Percentiles rank a stretch among this genome's conserved stretches.
Evolutionary conservation across 1,140 invertebrate genomes (phyloP).

Genomic region (Sipha flava): DNA sequence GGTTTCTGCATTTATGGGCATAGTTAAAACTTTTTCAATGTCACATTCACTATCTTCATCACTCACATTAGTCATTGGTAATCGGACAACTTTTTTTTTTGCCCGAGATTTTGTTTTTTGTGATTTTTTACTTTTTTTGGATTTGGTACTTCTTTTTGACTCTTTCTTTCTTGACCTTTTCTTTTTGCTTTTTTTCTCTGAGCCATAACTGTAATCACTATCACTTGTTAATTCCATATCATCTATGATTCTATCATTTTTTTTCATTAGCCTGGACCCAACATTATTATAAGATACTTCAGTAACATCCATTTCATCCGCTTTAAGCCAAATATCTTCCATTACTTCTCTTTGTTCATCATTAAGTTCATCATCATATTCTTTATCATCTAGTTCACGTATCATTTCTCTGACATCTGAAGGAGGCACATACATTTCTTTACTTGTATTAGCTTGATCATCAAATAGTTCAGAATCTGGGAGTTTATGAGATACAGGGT

Average conservation of each 20-base stretch:
- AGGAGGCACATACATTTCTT: conserved; percentile 44
- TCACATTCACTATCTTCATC: not conserved
- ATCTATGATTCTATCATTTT: not conserved
- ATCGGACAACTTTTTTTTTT: not conserved
- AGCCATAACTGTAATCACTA: not conserved
- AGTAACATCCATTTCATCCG: conserved; percentile 58
- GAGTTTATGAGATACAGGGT: conserved; percentile 53
- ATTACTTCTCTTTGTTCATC: conserved; percentile 65
- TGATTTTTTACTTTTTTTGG: not conserved
- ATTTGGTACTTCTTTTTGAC: not conserved
- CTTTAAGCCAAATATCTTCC: conserved; percentile 73
- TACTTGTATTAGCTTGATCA: not conserved
- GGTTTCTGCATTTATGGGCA: not conserved
- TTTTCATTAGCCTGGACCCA: not conserved
- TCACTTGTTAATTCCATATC: not conserved
- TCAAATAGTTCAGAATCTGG: conserved; percentile 27
- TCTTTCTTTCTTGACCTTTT: not conserved
- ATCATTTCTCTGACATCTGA: conserved; percentile 47
- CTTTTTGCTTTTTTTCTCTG: not conserved
- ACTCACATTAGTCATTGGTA: not conserved
- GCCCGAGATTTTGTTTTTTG: not conserved
- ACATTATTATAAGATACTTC: not conserved
- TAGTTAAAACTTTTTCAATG: not conserved
- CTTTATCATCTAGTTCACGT: conserved; percentile 41
- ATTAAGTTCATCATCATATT: conserved; percentile 43